A percentile compares a stretch with the other conserved stretches of the same genome.
phyloP scores from a whole-genome alignment of 2,797 vertebrate species.

The Enteromius paludinosus region DNA sequence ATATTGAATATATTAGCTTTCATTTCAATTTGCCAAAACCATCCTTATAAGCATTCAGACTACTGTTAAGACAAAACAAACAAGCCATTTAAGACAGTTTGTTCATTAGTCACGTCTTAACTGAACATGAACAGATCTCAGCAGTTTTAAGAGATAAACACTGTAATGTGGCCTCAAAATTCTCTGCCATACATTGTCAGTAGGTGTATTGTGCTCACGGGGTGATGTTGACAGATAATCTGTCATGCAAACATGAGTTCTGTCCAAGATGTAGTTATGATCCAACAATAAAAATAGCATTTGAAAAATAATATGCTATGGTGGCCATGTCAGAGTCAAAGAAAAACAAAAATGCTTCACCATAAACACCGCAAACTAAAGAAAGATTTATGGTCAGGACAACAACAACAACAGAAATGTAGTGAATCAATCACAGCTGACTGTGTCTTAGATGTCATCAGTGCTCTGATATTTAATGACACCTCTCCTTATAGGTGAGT shows the following conservation, averaged over 20 bases:
- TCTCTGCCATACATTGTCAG: not conserved
- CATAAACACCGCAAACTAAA: not conserved
- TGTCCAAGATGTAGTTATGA: not conserved
- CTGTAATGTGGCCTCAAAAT: not conserved
- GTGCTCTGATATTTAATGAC: constrained; percentile 9
- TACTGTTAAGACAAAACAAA: not conserved
- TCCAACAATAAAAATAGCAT: not conserved
- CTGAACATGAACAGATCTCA: not conserved
- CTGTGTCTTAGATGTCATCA: constrained; percentile 6
- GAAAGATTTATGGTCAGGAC: not conserved
- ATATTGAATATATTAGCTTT: not conserved
- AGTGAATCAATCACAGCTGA: not conserved
- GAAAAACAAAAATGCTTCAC: not conserved
- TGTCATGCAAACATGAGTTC: not conserved
- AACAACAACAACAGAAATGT: not conserved
- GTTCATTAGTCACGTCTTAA: not conserved
- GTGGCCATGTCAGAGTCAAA: not conserved
- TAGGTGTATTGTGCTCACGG: not conserved
- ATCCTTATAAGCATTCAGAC: not conserved
- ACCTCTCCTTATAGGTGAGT: not conserved
- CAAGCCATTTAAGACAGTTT: not conserved
- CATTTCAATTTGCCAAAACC: not conserved
- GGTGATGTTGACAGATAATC: constrained; percentile 27
- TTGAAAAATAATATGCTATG: not conserved
- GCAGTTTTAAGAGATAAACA: not conserved